Base-by-base conservation (phyloP, 1,140 invertebrate genomes). In the Leptinotarsa lineolata region DNA sequence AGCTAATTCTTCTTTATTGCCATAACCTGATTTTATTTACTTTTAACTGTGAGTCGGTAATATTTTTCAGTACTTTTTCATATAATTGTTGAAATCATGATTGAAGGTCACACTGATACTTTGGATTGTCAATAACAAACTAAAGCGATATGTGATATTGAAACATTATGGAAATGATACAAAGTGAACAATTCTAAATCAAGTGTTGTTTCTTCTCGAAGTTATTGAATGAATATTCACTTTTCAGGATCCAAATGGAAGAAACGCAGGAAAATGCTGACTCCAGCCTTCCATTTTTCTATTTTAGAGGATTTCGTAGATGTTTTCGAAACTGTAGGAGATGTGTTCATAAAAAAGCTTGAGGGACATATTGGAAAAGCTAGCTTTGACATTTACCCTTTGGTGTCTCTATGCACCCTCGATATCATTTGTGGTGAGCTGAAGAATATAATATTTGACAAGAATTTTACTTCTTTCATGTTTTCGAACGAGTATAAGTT, bases 231-330 rank as follows among this genome's bases (percentile, higher is more conserved):
- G 11, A 11, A 11, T 39, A 39, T 39, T 39, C 30, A 39, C 30
- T n/a, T 16, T 74, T 70, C 12, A 78, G 91, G 90, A 20, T 77
- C 77, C 1, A 92, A 92, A 85, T 94, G 93, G 93, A 86, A 88
- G 30, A 78, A 70, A 0, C 82, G 92, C 70, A 83, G 93, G 24
- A 93, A 92, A 83, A 84, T 94, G 46, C 79, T 95, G 4, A 95
- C 93, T 0, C 92, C 92, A 16, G 89, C 92, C 0, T 94, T 94
- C 80, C 93, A 95, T 81, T 93, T 94, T 80, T 89, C 88, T 68
- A 93, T 95, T 70, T 83, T 95, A 3, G 88, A 93, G 75, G 87
- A 92, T 76, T 94, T 94, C 80, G 71, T 93, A 4, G 85, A 87
- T 6, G 85, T 93, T 5, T 92, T 95, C 81, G 88, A 90, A 79